phyloP scores from a whole-genome alignment of 2,888 invertebrate genomes.

The Buathra laborator region DNA sequence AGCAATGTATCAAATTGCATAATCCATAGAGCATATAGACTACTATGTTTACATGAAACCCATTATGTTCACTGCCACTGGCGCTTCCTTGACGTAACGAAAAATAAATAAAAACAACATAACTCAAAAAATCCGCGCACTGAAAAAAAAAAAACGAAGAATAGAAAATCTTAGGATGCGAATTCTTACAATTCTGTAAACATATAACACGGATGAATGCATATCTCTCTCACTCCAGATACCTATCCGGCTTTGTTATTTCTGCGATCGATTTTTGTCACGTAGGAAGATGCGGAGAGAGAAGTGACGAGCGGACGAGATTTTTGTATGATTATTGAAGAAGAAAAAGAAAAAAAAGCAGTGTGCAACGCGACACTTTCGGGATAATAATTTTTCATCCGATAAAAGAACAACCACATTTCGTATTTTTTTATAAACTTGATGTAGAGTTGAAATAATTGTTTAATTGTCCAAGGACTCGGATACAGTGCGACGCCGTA shows the following conservation, averaged over 20 bases:
- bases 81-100: constrained; percentile 78
- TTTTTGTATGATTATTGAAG: constrained; percentile 46
- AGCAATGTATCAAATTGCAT: constrained; percentile 84
- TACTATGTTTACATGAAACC: constrained; percentile 73
- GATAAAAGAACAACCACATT: constrained; percentile 69
- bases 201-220: constrained; percentile 14
- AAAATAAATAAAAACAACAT: constrained; percentile 71
- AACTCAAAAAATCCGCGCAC: constrained; percentile 59
- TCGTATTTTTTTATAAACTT: constrained; percentile 70
- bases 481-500: constrained; percentile 52
- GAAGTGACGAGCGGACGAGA: constrained; percentile 8
- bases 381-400: constrained; percentile 46
- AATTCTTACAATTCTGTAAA: constrained; percentile 7
- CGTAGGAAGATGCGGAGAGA: not conserved
- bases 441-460: constrained; percentile 54
- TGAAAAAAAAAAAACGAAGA: constrained; percentile 32
- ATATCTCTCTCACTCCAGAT: constrained; percentile 10
- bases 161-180: constrained; percentile 1
- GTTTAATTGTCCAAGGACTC: constrained; percentile 57
- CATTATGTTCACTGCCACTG: constrained; percentile 83
- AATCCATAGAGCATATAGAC: constrained; percentile 79
- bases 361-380: constrained; percentile 34
- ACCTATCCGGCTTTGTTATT: constrained; percentile 53
- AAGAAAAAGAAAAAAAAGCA: constrained; percentile 11
- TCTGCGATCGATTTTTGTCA: constrained; percentile 53